phyloP scores from a whole-genome alignment of 2,113 vertebrate species.

The Castor canadensis region DNA sequence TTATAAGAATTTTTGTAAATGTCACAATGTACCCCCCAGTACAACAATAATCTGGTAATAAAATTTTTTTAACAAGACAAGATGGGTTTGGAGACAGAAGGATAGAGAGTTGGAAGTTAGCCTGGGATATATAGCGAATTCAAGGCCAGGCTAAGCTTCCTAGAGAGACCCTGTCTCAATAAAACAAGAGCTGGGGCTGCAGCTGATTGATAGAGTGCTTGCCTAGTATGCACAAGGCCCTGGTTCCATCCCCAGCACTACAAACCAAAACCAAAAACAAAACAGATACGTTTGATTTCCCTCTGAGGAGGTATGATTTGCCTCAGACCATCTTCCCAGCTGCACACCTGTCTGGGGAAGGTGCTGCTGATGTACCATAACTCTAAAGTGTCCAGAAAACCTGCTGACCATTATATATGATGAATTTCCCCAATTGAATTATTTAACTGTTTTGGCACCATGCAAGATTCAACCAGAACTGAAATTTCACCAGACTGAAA shows the following conservation, averaged over 20 bases:
- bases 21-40: no score
- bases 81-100: background rate
- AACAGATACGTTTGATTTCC: background rate
- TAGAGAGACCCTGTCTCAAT: background rate
- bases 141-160: background rate
- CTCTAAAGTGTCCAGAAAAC: background rate
- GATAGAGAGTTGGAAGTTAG: no score
- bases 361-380: background rate
- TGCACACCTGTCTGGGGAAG: background rate
- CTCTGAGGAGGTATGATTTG: background rate
- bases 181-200: background rate
- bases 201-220: background rate
- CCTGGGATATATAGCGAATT: background rate
- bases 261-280: no score
- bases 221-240: background rate
- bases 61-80: no score
- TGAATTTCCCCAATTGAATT: background rate
- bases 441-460: background rate
- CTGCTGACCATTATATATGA: background rate
- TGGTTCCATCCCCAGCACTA: background rate
- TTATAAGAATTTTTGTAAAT: no score
- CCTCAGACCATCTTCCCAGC: background rate
- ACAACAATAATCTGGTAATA: no score
- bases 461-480: background rate
- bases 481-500: background rate